Evolutionary conservation across 2,888 invertebrate species (phyloP), one percentile per base, ranked within the genome.

Genomic region (Ceramica pisi): DNA sequence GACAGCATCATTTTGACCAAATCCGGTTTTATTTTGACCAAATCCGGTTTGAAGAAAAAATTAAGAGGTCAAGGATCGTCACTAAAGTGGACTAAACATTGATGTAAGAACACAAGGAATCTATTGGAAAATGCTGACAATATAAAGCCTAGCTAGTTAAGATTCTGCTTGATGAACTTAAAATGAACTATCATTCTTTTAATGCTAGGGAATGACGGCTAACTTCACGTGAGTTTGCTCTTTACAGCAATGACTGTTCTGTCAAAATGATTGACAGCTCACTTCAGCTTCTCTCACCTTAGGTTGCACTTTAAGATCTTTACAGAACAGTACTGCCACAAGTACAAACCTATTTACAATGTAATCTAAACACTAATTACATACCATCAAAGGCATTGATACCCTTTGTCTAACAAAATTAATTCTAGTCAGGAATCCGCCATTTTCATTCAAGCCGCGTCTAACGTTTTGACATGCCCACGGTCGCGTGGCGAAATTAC

Each of bases 401-500:
- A 50, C 68, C 65, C 73, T 76, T 83, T 81, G 84, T 82, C 57
- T 53, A 56, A 41, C 57, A 62, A 78, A 19, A 84, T 84, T 81
- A 78, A 85, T 84, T 85, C 85, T 44, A 74, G 76, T 82, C 85
- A 82, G 38, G 23, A 56, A 67, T 60, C 63, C 44, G 16, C 63
- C 67, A 85, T 85, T 77, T 65, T 72, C 60, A 85, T 85, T 85
- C 85, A 23, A 63, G 4, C 23, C 62, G 67, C 85, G 81, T 85
- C 41, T 57, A 48, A 41, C 69, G 75, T 75, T 85, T 84, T 84
- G 85, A 84, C 85, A 77, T 85, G 78, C 69, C 82, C 85, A 83
- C 75, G 85, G 85, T 48, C 85, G 75, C 61, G 67, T 85, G 85
- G 85, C 85, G 84, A 85, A 85, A 85, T 85, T 79, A 71, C 76